Percentiles rank a stretch among this genome's conserved stretches.
phyloP scores from a whole-genome alignment of 2,113 vertebrate species.

The Tachysurus fulvidraco region DNA sequence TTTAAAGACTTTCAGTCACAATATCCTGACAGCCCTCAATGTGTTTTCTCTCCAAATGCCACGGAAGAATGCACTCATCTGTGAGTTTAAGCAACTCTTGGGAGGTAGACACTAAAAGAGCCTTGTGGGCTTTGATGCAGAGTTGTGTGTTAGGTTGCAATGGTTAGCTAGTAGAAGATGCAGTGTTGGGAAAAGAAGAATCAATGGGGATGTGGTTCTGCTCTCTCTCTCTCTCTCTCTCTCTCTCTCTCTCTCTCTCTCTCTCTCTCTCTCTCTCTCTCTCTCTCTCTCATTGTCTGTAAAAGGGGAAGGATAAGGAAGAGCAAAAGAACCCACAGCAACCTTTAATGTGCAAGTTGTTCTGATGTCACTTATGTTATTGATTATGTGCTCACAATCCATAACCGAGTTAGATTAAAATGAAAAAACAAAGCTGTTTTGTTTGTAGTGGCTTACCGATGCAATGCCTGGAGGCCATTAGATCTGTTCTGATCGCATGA shows the following conservation, averaged over 20 bases:
- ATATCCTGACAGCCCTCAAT: conserved; percentile 43
- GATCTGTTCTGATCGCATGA: conserved; percentile 32
- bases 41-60: conserved; percentile 49
- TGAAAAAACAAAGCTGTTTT: conserved; percentile 37
- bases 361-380: conserved; percentile 56
- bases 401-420: conserved; percentile 51
- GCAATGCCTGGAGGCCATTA: conserved; percentile 34
- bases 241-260: conserved; percentile 18
- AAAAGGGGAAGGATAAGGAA: conserved; percentile 36
- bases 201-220: conserved; percentile 56
- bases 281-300: conserved; percentile 43
- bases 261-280: conserved; percentile 16
- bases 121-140: conserved; percentile 46
- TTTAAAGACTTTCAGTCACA: conserved; percentile 41
- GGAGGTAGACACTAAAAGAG: conserved; percentile 38
- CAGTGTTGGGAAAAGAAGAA: conserved; percentile 28
- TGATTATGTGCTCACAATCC: conserved; percentile 58
- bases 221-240: conserved; percentile 18
- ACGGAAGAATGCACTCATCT: conserved; percentile 42
- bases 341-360: conserved; percentile 54
- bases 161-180: conserved; percentile 31
- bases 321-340: conserved; percentile 58
- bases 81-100: conserved; percentile 41
- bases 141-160: conserved; percentile 36
- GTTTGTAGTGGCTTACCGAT: conserved; percentile 41